Evolutionary conservation across 2,888 invertebrate genomes (phyloP).

Genomic region (Abrostola tripartita): DNA sequence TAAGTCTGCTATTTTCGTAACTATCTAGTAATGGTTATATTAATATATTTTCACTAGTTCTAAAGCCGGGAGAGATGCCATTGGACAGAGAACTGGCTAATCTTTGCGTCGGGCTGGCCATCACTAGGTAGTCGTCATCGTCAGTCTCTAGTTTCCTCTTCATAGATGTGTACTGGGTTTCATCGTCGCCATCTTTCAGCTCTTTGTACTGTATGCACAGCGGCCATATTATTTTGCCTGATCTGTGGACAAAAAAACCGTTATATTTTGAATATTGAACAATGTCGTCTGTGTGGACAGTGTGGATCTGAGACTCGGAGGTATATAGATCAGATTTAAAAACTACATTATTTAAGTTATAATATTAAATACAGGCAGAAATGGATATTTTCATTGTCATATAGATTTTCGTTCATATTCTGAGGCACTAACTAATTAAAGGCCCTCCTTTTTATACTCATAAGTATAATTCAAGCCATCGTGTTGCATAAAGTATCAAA

Average conservation of each 20-base stretch:
- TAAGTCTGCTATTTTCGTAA: too few relatives aligned
- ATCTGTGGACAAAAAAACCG: slow-evolving; percentile 69
- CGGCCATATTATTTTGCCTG: slow-evolving; percentile 84
- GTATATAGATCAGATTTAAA: too few relatives aligned
- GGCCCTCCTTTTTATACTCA: too few relatives aligned
- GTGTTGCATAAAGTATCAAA: too few relatives aligned
- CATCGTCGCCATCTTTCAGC: slow-evolving; percentile 74
- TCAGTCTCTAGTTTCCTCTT: slow-evolving; percentile 78
- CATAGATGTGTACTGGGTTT: slow-evolving; percentile 77
- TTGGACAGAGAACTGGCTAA: slow-evolving; percentile 75
- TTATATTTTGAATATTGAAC: background rate
- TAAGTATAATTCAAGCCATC: too few relatives aligned
- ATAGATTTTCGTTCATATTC: too few relatives aligned
- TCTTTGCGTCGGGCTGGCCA: slow-evolving; percentile 72
- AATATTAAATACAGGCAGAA: too few relatives aligned
- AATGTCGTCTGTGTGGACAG: too few relatives aligned
- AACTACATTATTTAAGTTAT: too few relatives aligned
- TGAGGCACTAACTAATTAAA: too few relatives aligned
- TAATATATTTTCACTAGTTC: slow-evolving; percentile 74
- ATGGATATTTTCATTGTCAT: too few relatives aligned
- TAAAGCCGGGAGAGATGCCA: slow-evolving; percentile 80
- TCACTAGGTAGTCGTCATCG: slow-evolving; percentile 82
- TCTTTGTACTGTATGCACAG: slow-evolving; percentile 87
- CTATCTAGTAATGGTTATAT: slow-evolving; percentile 32
- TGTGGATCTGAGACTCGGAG: too few relatives aligned